Conservation (phyloP, 2,113 vertebrate species). For the Chroicocephalus ridibundus region DNA sequence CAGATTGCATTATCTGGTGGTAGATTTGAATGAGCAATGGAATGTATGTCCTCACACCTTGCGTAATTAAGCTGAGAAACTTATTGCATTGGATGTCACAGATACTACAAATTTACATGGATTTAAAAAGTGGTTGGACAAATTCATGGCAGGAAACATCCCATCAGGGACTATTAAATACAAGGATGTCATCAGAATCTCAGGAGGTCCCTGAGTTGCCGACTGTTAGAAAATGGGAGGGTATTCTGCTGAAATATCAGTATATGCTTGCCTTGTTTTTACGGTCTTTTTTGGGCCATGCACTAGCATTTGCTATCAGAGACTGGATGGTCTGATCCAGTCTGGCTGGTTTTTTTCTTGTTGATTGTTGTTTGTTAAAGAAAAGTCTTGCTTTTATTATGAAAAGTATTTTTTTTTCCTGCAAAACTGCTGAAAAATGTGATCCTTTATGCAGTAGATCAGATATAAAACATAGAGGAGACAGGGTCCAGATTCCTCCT, state of each 20-base stretch:
- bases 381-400: neutral
- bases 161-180: neutral
- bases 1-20: neutral
- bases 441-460: neutral
- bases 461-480: neutral
- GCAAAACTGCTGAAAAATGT: fast-evolving
- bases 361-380: neutral
- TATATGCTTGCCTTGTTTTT: neutral
- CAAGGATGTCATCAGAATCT: neutral
- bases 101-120: neutral
- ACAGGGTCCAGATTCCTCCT: neutral
- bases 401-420: neutral
- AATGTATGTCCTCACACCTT: neutral
- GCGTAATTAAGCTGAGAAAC: neutral
- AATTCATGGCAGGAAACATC: neutral
- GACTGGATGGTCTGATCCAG: neutral
- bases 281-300: neutral
- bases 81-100: neutral
- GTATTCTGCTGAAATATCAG: neutral
- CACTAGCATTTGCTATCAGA: neutral
- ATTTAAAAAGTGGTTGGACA: neutral
- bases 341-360: neutral
- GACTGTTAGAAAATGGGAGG: neutral
- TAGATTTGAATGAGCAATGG: neutral
- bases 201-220: neutral